Conservation (phyloP, 30 jellyfish, hydroid and myxozoan species). For the Cassiopea xamachana region DNA sequence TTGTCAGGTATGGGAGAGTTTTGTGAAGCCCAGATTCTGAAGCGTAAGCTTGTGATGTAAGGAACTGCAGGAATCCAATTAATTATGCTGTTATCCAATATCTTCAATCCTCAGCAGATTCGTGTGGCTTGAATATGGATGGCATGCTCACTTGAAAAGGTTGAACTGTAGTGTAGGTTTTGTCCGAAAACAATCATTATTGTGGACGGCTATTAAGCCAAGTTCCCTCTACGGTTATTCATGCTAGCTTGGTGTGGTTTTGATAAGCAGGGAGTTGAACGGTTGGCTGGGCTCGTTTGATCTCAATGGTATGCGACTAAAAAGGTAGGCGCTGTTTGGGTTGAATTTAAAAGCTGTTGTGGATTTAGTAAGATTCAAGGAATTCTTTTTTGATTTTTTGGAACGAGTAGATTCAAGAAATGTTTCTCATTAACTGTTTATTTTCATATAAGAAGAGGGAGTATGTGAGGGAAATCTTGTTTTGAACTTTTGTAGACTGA, state of each 20-base stretch:
- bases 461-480: too few relatives aligned
- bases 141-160: slow-evolving; percentile 14
- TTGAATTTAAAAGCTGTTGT: too few relatives aligned
- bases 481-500: too few relatives aligned
- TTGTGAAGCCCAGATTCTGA: neutral
- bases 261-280: neutral
- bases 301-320: neutral
- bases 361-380: too few relatives aligned
- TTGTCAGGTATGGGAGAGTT: neutral
- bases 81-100: neutral
- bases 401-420: too few relatives aligned
- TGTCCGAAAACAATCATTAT: neutral
- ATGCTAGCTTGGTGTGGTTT: neutral
- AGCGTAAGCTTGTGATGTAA: neutral
- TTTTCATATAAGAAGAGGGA: too few relatives aligned
- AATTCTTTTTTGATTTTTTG: too few relatives aligned
- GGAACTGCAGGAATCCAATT: neutral
- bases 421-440: too few relatives aligned
- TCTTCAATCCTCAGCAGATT: neutral
- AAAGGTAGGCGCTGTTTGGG: neutral
- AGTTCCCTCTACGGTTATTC: neutral
- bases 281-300: neutral
- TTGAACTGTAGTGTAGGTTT: neutral
- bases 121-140: slow-evolving; percentile 17
- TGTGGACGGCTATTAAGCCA: neutral